Conservation (phyloP, 2,888 invertebrate species). For the Leptarthrus brevirostris region DNA sequence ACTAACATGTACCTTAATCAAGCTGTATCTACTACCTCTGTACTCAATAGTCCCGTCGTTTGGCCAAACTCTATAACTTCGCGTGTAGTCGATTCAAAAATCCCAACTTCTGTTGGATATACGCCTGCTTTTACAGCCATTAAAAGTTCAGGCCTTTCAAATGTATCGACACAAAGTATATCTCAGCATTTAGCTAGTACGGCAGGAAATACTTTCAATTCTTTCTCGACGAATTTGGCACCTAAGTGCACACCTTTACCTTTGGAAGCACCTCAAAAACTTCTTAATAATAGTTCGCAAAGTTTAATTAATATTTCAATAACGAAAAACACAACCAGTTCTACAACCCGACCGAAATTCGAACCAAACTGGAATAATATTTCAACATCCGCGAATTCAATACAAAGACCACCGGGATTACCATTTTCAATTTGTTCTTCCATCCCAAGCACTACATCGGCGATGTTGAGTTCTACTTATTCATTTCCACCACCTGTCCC, state of each 20-base stretch:
- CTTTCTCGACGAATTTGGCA: slow-evolving; percentile 3
- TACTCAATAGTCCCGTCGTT: too few species aligned
- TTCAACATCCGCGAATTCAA: neutral
- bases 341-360: neutral
- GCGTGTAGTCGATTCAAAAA: too few species aligned
- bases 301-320: neutral
- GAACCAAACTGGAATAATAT: neutral
- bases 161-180: neutral
- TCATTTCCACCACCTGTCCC: too few species aligned
- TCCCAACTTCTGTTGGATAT: too few species aligned
- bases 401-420: neutral
- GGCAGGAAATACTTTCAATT: neutral
- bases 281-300: neutral
- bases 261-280: neutral
- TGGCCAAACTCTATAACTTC: too few species aligned
- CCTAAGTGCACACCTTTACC: slow-evolving; percentile 18
- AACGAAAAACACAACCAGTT: neutral
- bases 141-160: too few species aligned
- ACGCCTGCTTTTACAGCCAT: too few species aligned
- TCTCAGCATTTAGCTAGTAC: neutral
- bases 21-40: too few species aligned
- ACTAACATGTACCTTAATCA: too few species aligned
- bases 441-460: too few species aligned
- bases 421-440: too few species aligned
- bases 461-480: too few species aligned